Evolutionary conservation across 92 coral and sea anemone species (phyloP).

Genomic region (Nematostella vectensis): DNA sequence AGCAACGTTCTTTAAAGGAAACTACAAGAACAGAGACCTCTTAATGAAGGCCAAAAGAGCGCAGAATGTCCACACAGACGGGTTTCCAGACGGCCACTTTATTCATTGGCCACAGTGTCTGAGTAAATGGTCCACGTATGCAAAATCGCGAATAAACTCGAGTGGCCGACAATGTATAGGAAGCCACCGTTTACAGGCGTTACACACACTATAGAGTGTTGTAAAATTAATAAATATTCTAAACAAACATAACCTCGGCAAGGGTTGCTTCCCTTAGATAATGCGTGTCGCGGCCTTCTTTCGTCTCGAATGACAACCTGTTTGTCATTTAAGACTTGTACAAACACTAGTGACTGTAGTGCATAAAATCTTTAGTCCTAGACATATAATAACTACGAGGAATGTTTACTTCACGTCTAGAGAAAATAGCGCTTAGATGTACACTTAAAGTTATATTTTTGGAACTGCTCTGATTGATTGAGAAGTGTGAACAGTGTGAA

Average conservation of each 20-base stretch:
- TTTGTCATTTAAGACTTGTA: slow-evolving; percentile 39
- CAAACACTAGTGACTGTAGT: slow-evolving; percentile 55
- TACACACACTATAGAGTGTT: slow-evolving; percentile 18
- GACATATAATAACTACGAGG: slow-evolving; percentile 33
- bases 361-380: slow-evolving; percentile 48
- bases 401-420: slow-evolving; percentile 61
- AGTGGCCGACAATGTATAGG: no score
- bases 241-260: slow-evolving; percentile 40
- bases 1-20: neutral
- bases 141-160: neutral
- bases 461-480: no score
- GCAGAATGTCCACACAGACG: no score
- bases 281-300: slow-evolving; percentile 31
- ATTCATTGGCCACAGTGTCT: no score
- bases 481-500: no score
- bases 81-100: no score
- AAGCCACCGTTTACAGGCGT: no score
- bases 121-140: slow-evolving; percentile 9
- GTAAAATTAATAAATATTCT: slow-evolving; percentile 48
- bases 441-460: neutral
- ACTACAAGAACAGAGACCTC: no score
- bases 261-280: slow-evolving; percentile 45
- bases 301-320: slow-evolving; percentile 41
- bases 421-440: neutral
- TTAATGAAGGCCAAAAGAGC: no score